phyloP scores from a whole-genome alignment of 2,797 vertebrate genomes.

The Pantherophis vulpinus region DNA sequence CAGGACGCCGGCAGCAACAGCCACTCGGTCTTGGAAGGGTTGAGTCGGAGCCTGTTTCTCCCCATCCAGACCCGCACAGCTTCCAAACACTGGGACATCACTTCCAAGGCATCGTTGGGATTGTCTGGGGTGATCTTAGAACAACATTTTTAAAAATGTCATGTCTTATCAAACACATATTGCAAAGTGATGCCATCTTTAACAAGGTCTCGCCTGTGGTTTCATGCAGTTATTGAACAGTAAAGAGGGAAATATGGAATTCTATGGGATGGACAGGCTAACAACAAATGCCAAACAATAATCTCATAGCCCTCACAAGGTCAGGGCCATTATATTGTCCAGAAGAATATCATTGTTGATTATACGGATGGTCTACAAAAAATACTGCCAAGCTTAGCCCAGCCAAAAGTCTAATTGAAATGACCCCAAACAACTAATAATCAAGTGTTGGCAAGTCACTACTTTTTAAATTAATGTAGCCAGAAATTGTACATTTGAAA shows the following conservation, averaged over 20 bases:
- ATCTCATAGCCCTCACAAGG: background rate
- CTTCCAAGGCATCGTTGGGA: no score
- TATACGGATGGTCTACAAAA: background rate
- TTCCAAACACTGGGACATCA: no score
- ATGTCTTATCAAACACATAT: background rate
- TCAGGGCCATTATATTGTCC: background rate
- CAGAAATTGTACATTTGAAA: background rate
- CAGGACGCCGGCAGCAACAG: no score
- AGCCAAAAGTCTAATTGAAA: background rate
- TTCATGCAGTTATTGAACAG: background rate
- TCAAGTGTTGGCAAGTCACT: background rate
- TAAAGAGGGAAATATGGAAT: background rate
- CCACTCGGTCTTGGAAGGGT: no score
- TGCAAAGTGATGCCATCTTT: background rate
- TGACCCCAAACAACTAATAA: background rate
- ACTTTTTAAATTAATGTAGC: background rate
- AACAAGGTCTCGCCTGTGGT: background rate
- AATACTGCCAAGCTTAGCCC: background rate
- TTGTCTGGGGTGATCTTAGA: background rate
- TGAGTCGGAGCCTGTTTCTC: no score
- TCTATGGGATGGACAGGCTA: background rate
- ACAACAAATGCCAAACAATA: background rate
- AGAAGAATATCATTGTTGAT: background rate
- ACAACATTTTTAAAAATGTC: background rate
- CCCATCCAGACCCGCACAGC: no score